Base-by-base conservation (phyloP, 2,797 vertebrate genomes). In the Fistularia commersonii region DNA sequence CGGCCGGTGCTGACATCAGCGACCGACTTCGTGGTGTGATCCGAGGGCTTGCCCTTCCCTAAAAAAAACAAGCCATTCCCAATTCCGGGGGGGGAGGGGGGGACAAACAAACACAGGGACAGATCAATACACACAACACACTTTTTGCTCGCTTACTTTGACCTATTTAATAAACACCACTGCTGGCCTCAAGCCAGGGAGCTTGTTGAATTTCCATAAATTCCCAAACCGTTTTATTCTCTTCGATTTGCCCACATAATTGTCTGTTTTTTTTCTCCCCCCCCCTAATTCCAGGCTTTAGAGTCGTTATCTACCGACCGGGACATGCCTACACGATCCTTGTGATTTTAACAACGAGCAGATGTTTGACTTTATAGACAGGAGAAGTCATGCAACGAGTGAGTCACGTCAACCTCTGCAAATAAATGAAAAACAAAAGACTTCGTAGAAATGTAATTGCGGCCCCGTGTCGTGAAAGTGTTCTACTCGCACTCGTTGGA, bases 1-100 rank as follows among this genome's bases (percentile, higher is more conserved):
- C 65, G 74, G 75, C 74, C 70, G 71, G 71, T 62, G 64, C 62
- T 87, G 74, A 86, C 79, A 79, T 87, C 81, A 86, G 61, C 31
- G 50, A 54, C 69, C 67, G 56, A 51, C 57, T 75, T 53, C 43
- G 51, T 75, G 62, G 57, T 65, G 40, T 69, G 54, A 67, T 74
- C 40, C 74, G 39, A 48, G 44, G 60, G 40, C 56, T 59, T 57
- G 12, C 50, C 54, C 31, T 32, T 32, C 23, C 5, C 4, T 13
- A 62, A 54, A 41, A 41, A 11, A 23, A 2, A 23, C 23, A 23
- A 2, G 23, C 23, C 23, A 43, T 40, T 12, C 55, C 15, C 32
- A 11, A 11, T 33, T 5, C 31, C 33, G 23, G 23, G 23, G 23
- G 23, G 23, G 23, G 4, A 7, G 38, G 7, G 51, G 32, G 35